Evolutionary conservation across 2,888 invertebrate genomes (phyloP), one percentile per base, ranked within the genome.

Genomic region (Rhagium mordax): DNA sequence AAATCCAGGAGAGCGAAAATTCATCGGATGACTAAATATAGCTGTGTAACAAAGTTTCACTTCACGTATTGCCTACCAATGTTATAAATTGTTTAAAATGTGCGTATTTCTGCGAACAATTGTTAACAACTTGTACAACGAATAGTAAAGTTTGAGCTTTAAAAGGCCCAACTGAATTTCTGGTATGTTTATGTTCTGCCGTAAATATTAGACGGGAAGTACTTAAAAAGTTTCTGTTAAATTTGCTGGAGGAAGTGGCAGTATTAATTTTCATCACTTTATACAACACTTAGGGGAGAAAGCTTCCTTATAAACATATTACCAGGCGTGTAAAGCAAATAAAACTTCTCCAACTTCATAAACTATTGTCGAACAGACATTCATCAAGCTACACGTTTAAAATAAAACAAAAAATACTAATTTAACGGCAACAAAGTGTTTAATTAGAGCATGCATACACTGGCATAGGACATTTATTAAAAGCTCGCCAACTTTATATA

Each of bases 151-250:
- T 65, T 65, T 51, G n/a, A 51, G 48, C 51, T 33, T 29, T 53
- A 51, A 64, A 65, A 18, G 18, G 48, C n/a, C 29, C 53, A 5
- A 29, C 33, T 21, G 21, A 65, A 65, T 65, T 64, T 65, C 65
- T 53, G 68, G 76, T 75, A 77, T 79, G 79, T 79, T 79, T 79
- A 79, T 72, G 65, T 70, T 62, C 21, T 65, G 74, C 62, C 68
- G 76, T 79, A 78, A 79, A 75, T 78, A 78, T 76, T 75, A 75
- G 79, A 76, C 71, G 74, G 73, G 78, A 75, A 78, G 77, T 72
- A 71, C 74, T 76, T 76, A 76, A 73, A 74, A 79, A 79, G 72
- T 76, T 77, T 77, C 75, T 75, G 70, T 74, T 72, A 72, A 74
- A 74, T 76, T 77, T 72, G 71, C 70, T 62, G 53, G 71, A 74